Percentiles rank a stretch among this genome's conserved stretches.
These are phyloP conservation scores for Drosophila affinis DNA, from an alignment of 2,888 invertebrate genomes.

Conservation along the genomic window DNA sequence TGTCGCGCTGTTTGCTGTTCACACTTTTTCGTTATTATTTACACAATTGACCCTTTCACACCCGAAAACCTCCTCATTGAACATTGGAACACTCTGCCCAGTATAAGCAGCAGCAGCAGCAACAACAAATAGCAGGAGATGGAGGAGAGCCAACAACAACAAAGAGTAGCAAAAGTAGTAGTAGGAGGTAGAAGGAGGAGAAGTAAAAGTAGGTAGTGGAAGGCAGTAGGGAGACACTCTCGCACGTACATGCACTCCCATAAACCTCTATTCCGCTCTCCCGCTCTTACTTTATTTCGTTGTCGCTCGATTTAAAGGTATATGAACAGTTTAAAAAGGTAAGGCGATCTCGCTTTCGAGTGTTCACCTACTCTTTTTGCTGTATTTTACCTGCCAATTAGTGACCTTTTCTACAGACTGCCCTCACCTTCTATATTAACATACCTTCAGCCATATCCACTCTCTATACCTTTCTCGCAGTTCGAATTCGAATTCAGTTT, in stretches of 20 bases:
- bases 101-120: constrained; percentile 50
- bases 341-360: neutral
- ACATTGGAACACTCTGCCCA: constrained; percentile 37
- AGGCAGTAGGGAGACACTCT: neutral
- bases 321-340: neutral
- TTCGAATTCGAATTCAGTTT: constrained; percentile 3
- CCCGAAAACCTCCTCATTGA: constrained; percentile 70
- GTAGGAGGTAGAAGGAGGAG: constrained; percentile 3
- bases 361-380: neutral
- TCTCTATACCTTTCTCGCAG: neutral
- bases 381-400: neutral
- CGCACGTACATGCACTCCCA: no score
- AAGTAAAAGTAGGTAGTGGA: neutral
- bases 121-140: constrained; percentile 14
- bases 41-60: constrained; percentile 79
- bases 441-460: neutral
- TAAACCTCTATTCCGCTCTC: neutral
- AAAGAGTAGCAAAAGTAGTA: constrained; percentile 18
- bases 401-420: constrained; percentile 7
- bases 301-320: neutral
- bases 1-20: constrained; percentile 66
- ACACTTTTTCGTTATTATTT: constrained; percentile 75
- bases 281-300: neutral
- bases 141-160: constrained; percentile 18
- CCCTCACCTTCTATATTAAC: neutral